phyloP scores from a whole-genome alignment of 2,113 vertebrate genomes.

The Pterocles gutturalis region DNA sequence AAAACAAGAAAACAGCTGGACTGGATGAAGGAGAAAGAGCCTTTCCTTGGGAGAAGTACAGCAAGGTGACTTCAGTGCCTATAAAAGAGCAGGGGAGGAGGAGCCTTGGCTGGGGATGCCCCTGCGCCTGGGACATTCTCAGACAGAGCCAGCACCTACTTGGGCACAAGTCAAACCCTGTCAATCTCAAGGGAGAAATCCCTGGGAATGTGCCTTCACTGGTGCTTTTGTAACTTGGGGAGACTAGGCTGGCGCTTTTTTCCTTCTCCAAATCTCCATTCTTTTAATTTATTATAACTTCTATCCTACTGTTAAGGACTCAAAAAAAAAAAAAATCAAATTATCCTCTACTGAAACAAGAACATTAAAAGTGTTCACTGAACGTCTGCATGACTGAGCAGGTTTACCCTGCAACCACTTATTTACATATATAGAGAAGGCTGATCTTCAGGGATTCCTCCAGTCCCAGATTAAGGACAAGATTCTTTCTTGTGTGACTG shows the following conservation, averaged over 20 bases:
- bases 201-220: not conserved
- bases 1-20: not conserved
- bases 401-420: constrained; percentile 31
- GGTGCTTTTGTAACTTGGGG: not conserved
- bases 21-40: not conserved
- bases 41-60: not conserved
- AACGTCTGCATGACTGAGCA: constrained; percentile 43
- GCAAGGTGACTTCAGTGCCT: not conserved
- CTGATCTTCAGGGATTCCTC: constrained; percentile 16
- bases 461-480: not conserved
- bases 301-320: constrained; percentile 5
- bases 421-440: not conserved
- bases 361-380: constrained; percentile 46
- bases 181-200: not conserved
- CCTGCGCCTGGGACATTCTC: not conserved
- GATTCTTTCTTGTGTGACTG: not conserved
- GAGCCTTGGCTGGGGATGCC: not conserved
- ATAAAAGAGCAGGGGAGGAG: not conserved
- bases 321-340: constrained; percentile 26
- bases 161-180: not conserved
- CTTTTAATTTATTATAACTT: constrained; percentile 7
- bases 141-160: not conserved
- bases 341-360: constrained; percentile 49
- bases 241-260: not conserved
- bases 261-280: not conserved